Evolutionary conservation across 1,140 invertebrate species (phyloP), one percentile per base, ranked within the genome.

Genomic region (Wiebesia pumilae): DNA sequence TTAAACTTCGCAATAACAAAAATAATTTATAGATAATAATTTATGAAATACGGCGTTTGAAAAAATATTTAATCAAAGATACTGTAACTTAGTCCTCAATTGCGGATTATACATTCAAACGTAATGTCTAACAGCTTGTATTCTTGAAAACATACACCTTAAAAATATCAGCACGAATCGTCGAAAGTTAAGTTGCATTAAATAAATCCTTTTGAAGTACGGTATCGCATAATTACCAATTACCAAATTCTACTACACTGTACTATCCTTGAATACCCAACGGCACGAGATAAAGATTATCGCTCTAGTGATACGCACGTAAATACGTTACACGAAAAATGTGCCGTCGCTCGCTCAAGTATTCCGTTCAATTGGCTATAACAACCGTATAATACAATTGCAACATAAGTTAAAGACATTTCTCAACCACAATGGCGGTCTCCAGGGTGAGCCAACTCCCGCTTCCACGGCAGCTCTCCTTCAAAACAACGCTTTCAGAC

Each of bases 401-500:
- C 75, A 58, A 73, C 75, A 83, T 87, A 87, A 87, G 83, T 87
- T 87, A 87, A 83, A 75, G 81, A 62, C 73, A 83, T 83, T 83
- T 83, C 83, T 78, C 88, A 58, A 67, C 77, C 85, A 80, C 84
- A 67, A 88, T 73, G n/a, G 43, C 86, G 75, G 78, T 47, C 62
- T 67, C 80, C n/a, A 27, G 54, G 27, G 16, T 10, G 67, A 54
- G 51, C 40, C 10, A 62, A 73, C 51, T 54, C 33, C 43, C 69
- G 35, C n/a, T 27, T 14, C 43, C 19, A 3, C 71, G 27, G 30
- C 65, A 27, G 51, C 38, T 86, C 84, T 75, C 79, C 69, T 86
- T 81, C 58, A 43, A 81, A 85, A 54, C 71, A 65, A 84, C 82
- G 89, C 88, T 91, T 89, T 89, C 89, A 90, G 89, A 88, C 88